Percentiles rank a stretch among this genome's conserved stretches.
These are phyloP conservation scores for Ornithoptera alexandrae DNA, from an alignment of 2,888 invertebrate species.

Conservation along the genomic window DNA sequence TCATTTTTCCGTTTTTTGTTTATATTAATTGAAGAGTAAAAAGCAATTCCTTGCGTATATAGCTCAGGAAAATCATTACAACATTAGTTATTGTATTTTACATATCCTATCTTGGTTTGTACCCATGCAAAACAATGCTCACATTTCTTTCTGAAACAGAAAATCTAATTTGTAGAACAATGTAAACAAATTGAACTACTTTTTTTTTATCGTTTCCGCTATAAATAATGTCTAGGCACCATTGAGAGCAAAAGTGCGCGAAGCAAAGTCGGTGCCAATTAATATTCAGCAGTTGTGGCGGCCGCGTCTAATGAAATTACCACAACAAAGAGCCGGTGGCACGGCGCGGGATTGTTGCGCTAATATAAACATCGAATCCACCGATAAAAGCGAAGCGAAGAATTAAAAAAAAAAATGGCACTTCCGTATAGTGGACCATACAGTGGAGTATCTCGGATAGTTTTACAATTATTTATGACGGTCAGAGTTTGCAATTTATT, in stretches of 20 bases:
- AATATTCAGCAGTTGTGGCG: conserved; percentile 66
- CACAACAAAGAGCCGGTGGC: conserved; percentile 68
- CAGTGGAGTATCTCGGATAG: conserved; percentile 2
- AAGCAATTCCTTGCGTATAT: background rate
- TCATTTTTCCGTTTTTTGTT: background rate
- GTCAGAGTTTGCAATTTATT: background rate
- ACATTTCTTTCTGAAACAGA: background rate
- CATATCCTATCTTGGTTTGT: background rate
- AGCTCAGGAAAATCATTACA: background rate
- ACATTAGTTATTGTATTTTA: background rate
- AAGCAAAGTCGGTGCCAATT: conserved; percentile 53
- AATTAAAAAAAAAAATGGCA: conserved; percentile 31
- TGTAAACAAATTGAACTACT: background rate
- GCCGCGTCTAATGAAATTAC: conserved; percentile 72
- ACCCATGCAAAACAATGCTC: background rate
- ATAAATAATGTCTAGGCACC: conserved; percentile 25
- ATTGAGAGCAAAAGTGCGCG: conserved; percentile 48
- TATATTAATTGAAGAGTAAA: background rate
- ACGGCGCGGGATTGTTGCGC: conserved; percentile 63
- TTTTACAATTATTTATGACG: conserved; percentile 19
- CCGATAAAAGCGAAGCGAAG: conserved; percentile 50
- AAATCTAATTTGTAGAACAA: background rate
- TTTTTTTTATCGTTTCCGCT: background rate
- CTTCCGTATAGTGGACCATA: conserved; percentile 15
- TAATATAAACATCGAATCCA: conserved; percentile 72